A percentile compares a stretch with the other conserved stretches of the same genome.
Conservation (phyloP, 2,888 invertebrate species). For the Pherbina coryleti region DNA sequence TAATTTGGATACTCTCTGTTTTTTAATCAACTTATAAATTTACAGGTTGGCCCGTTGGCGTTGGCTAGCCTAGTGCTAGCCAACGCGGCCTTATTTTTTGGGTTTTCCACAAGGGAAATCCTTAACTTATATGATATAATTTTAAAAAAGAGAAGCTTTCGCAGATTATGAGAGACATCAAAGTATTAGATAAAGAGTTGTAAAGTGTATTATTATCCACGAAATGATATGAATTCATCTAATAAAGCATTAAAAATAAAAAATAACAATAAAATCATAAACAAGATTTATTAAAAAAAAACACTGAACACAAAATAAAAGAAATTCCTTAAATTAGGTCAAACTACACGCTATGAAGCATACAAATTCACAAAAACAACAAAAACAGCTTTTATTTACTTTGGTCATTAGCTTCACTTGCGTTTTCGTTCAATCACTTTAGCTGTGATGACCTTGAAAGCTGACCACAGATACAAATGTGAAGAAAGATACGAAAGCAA, state of each 20-base stretch:
- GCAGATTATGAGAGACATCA: no score
- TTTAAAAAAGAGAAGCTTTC: no score
- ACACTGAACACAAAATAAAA: background rate
- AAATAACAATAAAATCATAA: background rate
- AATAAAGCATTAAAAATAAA: background rate
- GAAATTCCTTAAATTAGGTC: background rate
- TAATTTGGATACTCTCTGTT: no score
- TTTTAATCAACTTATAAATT: no score
- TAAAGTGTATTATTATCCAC: no score
- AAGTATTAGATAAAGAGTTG: no score
- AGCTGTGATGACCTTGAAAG: conserved; percentile 16
- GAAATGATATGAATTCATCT: background rate
- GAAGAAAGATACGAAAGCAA: background rate
- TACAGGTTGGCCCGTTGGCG: no score
- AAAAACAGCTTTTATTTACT: background rate
- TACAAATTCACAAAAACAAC: background rate
- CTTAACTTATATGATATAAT: no score
- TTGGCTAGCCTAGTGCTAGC: no score
- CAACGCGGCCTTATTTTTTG: no score
- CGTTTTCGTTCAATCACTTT: conserved; percentile 5
- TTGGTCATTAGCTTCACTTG: conserved; percentile 15
- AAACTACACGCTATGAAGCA: background rate
- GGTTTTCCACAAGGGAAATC: no score
- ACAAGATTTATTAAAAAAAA: background rate
- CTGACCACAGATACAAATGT: background rate